phyloP scores from a whole-genome alignment of 2,797 vertebrate species.

The Lycodopsis pacificus region DNA sequence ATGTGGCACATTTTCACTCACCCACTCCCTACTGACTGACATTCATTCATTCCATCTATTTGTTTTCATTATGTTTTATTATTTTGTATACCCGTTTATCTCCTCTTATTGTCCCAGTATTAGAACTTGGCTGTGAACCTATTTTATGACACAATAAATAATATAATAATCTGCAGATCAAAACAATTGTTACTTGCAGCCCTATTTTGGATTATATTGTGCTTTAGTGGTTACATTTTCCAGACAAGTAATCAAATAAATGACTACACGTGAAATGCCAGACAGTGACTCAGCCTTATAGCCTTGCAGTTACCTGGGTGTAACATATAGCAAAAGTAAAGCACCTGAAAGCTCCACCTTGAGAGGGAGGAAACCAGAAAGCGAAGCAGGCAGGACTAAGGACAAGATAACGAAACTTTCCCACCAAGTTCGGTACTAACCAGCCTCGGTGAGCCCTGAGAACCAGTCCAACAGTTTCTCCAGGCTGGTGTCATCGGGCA shows the following conservation, averaged over 20 bases:
- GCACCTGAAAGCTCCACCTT: not conserved
- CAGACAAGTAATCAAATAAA: not conserved
- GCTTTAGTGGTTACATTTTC: not conserved
- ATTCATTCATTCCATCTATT: not conserved
- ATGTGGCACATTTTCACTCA: not conserved
- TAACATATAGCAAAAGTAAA: not conserved
- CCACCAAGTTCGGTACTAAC: conserved; percentile 75
- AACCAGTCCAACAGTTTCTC: conserved; percentile 97
- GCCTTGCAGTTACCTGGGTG: not conserved
- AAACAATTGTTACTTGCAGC: not conserved
- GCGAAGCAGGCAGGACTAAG: not conserved
- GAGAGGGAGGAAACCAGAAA: not conserved
- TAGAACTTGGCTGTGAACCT: not conserved
- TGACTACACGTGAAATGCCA: not conserved
- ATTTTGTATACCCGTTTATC: not conserved
- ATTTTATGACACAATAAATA: not conserved
- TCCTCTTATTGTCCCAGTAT: not conserved
- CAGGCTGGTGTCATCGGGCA: conserved; percentile 92
- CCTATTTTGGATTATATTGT: not conserved
- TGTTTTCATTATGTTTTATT: not conserved
- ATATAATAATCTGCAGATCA: not conserved
- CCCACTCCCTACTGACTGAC: not conserved
- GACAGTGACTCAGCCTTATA: not conserved
- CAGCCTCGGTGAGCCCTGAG: conserved; percentile 75
- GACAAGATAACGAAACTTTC: not conserved